Percentiles rank a stretch among this genome's conserved stretches.
These are phyloP conservation scores for Cheumatopsyche charites DNA, from an alignment of 1,140 invertebrate species.

Conservation along the genomic window DNA sequence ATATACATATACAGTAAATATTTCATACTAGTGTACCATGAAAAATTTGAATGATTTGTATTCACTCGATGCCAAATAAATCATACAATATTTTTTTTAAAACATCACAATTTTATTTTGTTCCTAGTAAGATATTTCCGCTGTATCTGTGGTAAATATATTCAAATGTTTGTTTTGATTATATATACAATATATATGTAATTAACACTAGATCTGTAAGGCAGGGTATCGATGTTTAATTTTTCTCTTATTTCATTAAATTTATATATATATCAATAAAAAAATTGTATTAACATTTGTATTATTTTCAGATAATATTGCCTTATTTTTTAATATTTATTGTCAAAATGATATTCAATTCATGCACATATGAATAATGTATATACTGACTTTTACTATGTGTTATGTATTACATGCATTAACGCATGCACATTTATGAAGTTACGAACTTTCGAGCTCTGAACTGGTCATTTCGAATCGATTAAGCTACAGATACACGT, in stretches of 20 bases:
- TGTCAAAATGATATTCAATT: constrained; percentile 16
- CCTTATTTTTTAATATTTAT: constrained; percentile 23
- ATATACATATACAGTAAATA: too few relatives aligned
- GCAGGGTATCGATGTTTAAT: constrained; percentile 30
- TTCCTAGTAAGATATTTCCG: constrained; percentile 37
- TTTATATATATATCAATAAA: constrained; percentile 26
- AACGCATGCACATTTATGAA: neutral
- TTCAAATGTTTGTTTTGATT: neutral
- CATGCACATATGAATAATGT: constrained; percentile 11
- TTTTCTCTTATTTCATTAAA: neutral
- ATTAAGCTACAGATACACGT: too few relatives aligned
- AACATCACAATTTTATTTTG: constrained; percentile 34
- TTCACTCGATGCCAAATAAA: constrained; percentile 33
- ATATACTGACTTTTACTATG: neutral
- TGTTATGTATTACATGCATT: neutral
- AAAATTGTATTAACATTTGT: constrained; percentile 18
- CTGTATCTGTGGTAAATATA: constrained; percentile 35
- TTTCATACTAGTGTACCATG: constrained; percentile 14
- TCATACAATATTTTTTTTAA: neutral
- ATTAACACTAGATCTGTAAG: constrained; percentile 33
- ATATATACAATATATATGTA: constrained; percentile 19
- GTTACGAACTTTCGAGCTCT: too few relatives aligned
- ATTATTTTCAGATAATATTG: constrained; percentile 20
- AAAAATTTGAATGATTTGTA: constrained; percentile 24
- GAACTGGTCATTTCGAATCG: too few relatives aligned